A percentile compares a stretch with the other conserved stretches of the same genome.
Evolutionary conservation across 2,113 vertebrate genomes (phyloP).

Genomic region (Zosterops japonicus): DNA sequence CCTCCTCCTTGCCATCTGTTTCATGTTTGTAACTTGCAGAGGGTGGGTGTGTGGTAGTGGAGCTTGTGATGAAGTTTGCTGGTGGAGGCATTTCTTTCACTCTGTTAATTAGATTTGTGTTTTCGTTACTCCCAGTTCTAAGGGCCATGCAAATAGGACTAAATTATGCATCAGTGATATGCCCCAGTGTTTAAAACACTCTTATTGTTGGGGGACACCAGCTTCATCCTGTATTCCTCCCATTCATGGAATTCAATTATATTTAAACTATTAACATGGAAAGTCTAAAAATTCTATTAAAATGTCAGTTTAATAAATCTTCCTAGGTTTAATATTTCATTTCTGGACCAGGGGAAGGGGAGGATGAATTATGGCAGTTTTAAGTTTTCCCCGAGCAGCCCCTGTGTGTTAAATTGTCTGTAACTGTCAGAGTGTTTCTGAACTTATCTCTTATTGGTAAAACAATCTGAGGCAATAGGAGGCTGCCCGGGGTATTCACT

Average conservation of each 20-base stretch:
- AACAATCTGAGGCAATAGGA: conserved; percentile 14
- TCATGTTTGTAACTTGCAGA: conserved; percentile 55
- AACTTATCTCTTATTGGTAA: conserved; percentile 44
- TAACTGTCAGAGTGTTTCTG: background rate
- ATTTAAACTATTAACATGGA: conserved; percentile 67
- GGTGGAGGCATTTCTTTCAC: conserved; percentile 58
- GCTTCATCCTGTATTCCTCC: background rate
- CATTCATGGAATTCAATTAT: conserved; percentile 62
- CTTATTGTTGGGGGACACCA: background rate
- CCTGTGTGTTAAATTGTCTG: conserved; percentile 41
- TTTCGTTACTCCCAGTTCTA: conserved; percentile 54
- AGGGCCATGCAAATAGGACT: conserved; percentile 46
- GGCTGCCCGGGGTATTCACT: background rate
- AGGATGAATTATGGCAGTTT: conserved; percentile 66
- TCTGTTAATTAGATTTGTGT: conserved; percentile 61
- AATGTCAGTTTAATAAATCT: conserved; percentile 73
- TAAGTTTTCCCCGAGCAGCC: conserved; percentile 48
- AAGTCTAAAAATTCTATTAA: conserved; percentile 70
- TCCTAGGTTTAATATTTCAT: conserved; percentile 64
- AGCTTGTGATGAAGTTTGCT: conserved; percentile 58
- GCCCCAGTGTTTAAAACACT: conserved; percentile 34
- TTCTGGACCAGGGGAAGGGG: conserved; percentile 8
- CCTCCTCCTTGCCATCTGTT: conserved; percentile 55
- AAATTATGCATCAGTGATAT: conserved; percentile 4
- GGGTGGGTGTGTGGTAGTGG: conserved; percentile 49